Evolutionary conservation across 53 echinoderm and acorn worm genomes (phyloP), one percentile per base, ranked within the genome.

Genomic region (Luidia sarsii): DNA sequence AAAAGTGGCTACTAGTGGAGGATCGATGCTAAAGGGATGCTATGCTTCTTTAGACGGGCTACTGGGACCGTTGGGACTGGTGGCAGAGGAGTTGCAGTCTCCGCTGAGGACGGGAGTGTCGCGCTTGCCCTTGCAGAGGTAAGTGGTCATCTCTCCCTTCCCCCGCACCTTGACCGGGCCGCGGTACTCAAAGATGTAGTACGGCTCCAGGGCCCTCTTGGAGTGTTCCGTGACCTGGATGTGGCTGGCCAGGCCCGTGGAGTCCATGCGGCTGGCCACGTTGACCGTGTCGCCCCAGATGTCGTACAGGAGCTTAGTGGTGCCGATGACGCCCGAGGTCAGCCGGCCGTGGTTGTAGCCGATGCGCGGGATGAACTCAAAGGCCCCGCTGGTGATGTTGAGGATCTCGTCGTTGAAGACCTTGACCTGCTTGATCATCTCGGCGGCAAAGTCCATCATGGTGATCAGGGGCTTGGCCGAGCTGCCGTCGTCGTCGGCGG

Each of bases 261-360:
- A 99, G 62, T 99, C 94, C 99, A 99, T 99, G 4, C 99, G 91
- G 50, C 99, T 99, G 18, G 99, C 99, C 8, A 99, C 94, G 65
- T 99, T 99, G 57, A 99, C 99, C 1, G 99, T 94, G 70, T 99
- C 99, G 1, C 99, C 99, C 99, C 99, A 99, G 61, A 99, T 99
- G 84, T 99, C 99, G 31, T 99, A 99, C 21, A 99, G 86, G 46
- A 94, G 91, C 87, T 99, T 99, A 16, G 99, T 99, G 48, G 99
- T 99, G 63, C 99, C 99, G 14, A 99, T 99, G 29, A 99, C 99
- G 14, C 99, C 99, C 0, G 99, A 93, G 19, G 94, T 99, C 2
- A 99, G 71, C 70, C 81, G 82, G n/a, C 99, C 99, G 52, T 99
- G 99, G 59, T 99, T 94, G 85, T 94, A 99, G 19, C 99, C 99